Evolutionary conservation across 1,140 invertebrate genomes (phyloP), one percentile per base, ranked within the genome.

Genomic region (Formica selysi): DNA sequence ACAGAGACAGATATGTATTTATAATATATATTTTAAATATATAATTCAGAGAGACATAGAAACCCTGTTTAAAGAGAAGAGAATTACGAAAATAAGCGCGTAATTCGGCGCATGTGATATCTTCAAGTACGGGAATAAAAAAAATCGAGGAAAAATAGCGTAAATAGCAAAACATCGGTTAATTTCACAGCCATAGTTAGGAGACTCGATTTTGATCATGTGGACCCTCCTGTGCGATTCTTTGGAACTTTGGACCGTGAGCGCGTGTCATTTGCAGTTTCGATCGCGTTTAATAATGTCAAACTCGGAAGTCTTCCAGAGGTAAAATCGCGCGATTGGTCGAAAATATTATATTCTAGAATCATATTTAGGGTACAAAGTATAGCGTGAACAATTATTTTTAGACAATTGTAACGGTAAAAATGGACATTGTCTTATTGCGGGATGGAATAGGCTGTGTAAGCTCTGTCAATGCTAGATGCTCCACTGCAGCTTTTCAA

Each of bases 341-440:
- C 90, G 76, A 91, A 91, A 91, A 89, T 91, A 89, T 90, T 89
- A 91, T 87, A 91, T 85, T 90, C 89, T 91, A 91, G 89, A 81
- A 90, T 90, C 80, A 57, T 51, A 51, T 87, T 79, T 79, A 87
- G 89, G 89, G 71, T 91, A 91, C 64, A 91, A 91, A 90, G 89
- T 91, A 89, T 87, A 91, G 62, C 80, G 71, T 44, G 87, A 91
- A 91, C 87, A 83, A 85, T 91, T 89, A 90, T 91, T 76, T 85
- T 87, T 91, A 88, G 89, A 90, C 86, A 89, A 89, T 91, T 86
- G 51, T 90, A 91, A 90, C 87, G 90, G 78, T 91, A 90, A 91
- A 91, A 91, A 91, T 91, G 89, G 89, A 91, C 90, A 90, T 90
- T 91, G 87, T 91, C 90, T 90, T 91, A 91, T 89, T 80, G 87